These are phyloP conservation scores for Meteorus cinctellus DNA, from an alignment of 2,888 invertebrate genomes.

Conservation along the genomic window DNA sequence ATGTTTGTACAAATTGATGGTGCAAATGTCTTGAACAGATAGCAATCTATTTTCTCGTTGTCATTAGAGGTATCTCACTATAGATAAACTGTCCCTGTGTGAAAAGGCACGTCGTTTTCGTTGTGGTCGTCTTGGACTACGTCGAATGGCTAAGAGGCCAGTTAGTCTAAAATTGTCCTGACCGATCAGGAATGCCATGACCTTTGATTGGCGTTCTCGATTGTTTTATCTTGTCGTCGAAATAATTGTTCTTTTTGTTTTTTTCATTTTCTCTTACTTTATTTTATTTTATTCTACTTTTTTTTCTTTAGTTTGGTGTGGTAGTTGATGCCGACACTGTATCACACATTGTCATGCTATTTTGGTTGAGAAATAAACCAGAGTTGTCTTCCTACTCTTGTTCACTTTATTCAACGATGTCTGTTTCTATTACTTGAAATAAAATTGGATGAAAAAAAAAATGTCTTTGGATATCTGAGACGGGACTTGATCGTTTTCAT, in stretches of 20 bases:
- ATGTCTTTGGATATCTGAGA: background rate
- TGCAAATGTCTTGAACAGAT: background rate
- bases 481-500: background rate
- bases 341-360: background rate
- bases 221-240: constrained; percentile 35
- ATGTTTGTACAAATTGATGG: background rate
- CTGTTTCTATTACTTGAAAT: constrained; percentile 2
- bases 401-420: background rate
- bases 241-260: constrained; percentile 34
- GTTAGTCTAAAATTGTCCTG: constrained; percentile 65
- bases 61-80: constrained; percentile 7
- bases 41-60: constrained; percentile 30
- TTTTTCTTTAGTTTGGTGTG: background rate
- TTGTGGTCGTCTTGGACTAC: background rate
- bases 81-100: background rate
- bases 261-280: constrained; percentile 44
- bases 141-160: constrained; percentile 58
- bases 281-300: background rate
- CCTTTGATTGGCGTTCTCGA: constrained; percentile 48
- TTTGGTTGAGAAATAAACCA: too few species aligned
- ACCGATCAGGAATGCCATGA: constrained; percentile 66
- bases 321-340: background rate
- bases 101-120: constrained; percentile 25
- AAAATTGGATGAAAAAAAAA: background rate
- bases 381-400: background rate